Conservation (phyloP, 2,113 vertebrate species). For the human (Homo sapiens) region DNA sequence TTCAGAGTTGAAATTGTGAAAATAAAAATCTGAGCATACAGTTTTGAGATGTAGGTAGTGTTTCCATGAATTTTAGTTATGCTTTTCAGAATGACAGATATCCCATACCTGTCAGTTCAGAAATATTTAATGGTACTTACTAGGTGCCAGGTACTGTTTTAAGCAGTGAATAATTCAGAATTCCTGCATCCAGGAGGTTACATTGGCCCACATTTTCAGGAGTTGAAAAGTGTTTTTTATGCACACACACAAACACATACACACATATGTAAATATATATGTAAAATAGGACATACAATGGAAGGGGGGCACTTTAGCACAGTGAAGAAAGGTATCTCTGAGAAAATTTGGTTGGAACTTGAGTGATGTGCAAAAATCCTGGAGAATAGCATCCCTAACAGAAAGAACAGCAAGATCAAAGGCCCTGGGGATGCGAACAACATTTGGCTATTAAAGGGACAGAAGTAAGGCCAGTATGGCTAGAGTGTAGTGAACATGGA, state of each 20-base stretch:
- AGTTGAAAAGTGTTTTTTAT: neutral
- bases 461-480: neutral
- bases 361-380: neutral
- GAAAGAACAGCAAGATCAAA: neutral
- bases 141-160: neutral
- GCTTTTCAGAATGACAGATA: conserved; percentile 43
- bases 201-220: neutral
- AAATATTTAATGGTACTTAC: conserved; percentile 42
- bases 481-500: neutral
- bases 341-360: neutral
- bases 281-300: neutral
- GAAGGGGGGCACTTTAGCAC: neutral
- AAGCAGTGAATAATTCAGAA: conserved; percentile 45
- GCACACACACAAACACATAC: too few relatives aligned
- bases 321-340: neutral
- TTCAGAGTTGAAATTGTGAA: conserved; percentile 36
- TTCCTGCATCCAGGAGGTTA: neutral
- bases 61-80: conserved; percentile 45
- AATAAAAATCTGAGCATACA: conserved; percentile 19
- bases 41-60: neutral
- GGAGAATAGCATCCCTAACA: neutral
- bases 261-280: neutral
- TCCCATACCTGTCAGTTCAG: conserved; percentile 1
- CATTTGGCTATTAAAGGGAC: neutral
- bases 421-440: neutral